A percentile compares a stretch with the other conserved stretches of the same genome.
phyloP scores from a whole-genome alignment of 2,888 invertebrate genomes.

The Ethmia dodecea region DNA sequence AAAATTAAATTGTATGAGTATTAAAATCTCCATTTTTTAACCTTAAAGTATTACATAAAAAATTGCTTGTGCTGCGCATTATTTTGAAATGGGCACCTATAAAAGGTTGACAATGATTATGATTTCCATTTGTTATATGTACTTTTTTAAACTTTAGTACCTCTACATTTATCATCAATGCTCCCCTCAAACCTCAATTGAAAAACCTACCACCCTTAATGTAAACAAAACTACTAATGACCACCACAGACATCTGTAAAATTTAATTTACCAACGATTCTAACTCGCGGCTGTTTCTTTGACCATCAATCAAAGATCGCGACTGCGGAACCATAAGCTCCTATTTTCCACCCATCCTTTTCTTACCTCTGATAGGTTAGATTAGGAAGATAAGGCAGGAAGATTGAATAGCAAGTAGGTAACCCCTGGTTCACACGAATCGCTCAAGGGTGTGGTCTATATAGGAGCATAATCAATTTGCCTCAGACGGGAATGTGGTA shows the following conservation, averaged over 20 bases:
- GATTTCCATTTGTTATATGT: too few relatives aligned
- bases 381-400: constrained; percentile 15
- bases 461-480: constrained; percentile 47
- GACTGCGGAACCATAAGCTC: constrained; percentile 21
- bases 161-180: too few relatives aligned
- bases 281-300: constrained; percentile 36
- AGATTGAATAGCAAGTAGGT: constrained; percentile 20
- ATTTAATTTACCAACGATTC: constrained; percentile 41
- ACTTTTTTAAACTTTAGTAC: too few relatives aligned
- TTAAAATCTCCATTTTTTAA: too few relatives aligned
- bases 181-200: too few relatives aligned
- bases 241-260: constrained; percentile 22
- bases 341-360: constrained; percentile 12
- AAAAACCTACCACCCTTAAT: constrained; percentile 30
- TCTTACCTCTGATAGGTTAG: constrained; percentile 6
- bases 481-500: constrained; percentile 23
- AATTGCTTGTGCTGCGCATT: too few relatives aligned
- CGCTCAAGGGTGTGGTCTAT: constrained; percentile 35
- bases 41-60: too few relatives aligned
- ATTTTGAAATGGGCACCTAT: too few relatives aligned
- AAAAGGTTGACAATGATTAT: too few relatives aligned
- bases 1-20: too few relatives aligned
- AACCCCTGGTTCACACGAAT: constrained; percentile 42
- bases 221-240: constrained; percentile 47
- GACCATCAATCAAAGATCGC: constrained; percentile 52